Evolutionary conservation across 2,797 vertebrate genomes (phyloP), one percentile per base, ranked within the genome.

Genomic region (Eospalax fontanierii): DNA sequence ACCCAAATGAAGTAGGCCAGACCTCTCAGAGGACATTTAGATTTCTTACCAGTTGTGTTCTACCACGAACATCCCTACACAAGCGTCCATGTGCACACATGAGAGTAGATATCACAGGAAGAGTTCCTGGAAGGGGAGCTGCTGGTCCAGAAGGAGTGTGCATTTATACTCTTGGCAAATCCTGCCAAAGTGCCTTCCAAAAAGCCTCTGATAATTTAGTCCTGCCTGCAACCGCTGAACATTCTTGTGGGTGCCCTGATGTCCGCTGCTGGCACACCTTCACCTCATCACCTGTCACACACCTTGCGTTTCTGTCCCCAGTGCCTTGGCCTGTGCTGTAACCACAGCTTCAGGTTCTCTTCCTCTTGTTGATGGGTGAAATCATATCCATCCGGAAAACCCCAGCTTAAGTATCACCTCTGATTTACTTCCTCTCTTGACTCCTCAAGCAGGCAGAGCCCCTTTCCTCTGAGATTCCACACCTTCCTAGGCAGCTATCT

Each of bases 131-230:
- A 94, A 95, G 80, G 46, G 90, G 68, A 74, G 38, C 30, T 59
- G 33, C 66, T 91, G 92, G 68, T 84, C 83, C 86, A 16, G 90
- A 71, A 80, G 79, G 40, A 90, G 3, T 11, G 11, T 30, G 70
- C 65, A n/a, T 85, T 86, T 82, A 74, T 50, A 40, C 68, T 81
- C 78, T 65, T 10, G 14, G 38, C 82, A 93, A 94, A 93, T 40
- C 43, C 46, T 87, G 93, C 95, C 97, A 97, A 94, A 54, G 38
- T 59, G 88, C 61, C 71, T 96, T 95, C 91, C 92, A 46, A 92
- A 94, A 90, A 83, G 33, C 57, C 61, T 28, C 73, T 18, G 24
- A 83, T 95, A 87, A 19, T 50, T 89, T 87, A 95, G 83, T n/a
- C 83, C 78, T 89, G 50, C 30, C 61, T 90, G 59, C 5, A 8